These are phyloP conservation scores for Dolichomitus sp. DNA, from an alignment of 2,888 invertebrate genomes.

Conservation along the genomic window DNA sequence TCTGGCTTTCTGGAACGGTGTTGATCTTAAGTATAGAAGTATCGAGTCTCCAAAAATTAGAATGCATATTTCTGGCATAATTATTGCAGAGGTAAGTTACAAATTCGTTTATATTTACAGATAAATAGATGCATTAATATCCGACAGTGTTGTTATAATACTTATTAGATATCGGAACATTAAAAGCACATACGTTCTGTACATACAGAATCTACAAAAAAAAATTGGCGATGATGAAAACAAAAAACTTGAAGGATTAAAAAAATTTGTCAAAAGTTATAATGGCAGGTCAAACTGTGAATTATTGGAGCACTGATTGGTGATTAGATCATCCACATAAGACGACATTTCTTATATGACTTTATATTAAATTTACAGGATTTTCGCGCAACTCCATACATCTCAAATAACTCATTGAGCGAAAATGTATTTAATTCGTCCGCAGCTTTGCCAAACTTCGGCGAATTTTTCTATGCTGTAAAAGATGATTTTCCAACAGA, in stretches of 20 bases:
- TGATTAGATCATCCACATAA: neutral
- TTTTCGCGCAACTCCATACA: conserved; percentile 15
- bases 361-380: conserved; percentile 1
- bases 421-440: neutral
- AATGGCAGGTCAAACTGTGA: no score
- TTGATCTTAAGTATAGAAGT: conserved; percentile 64
- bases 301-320: neutral
- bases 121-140: neutral
- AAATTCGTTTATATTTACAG: conserved; percentile 4
- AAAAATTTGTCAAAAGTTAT: no score
- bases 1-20: conserved; percentile 50
- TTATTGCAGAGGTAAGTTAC: conserved; percentile 49
- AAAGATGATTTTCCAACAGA: conserved; percentile 28
- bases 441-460: neutral
- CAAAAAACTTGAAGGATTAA: no score
- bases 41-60: conserved; percentile 55
- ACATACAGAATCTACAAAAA: no score
- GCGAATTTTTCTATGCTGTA: conserved; percentile 14
- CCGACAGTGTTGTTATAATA: neutral
- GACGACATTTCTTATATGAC: neutral
- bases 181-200: no score
- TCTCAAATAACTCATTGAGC: neutral
- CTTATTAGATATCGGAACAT: no score
- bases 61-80: conserved; percentile 60
- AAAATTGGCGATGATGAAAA: no score